Conservation (phyloP, 64 coral and sea anemone species). For the Stylophora pistillata region DNA sequence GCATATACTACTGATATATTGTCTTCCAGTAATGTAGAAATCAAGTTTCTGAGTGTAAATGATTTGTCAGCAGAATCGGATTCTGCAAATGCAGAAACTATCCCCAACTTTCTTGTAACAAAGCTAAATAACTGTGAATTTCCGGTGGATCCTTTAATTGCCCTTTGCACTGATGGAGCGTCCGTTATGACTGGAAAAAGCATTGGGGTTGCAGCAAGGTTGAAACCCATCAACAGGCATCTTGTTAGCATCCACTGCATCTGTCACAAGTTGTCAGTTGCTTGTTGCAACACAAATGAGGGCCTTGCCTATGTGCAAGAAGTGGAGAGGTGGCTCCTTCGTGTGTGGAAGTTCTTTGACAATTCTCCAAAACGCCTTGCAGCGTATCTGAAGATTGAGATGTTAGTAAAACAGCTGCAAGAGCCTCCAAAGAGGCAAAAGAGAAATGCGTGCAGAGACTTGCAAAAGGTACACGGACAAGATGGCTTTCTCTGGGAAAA, state of each 20-base stretch:
- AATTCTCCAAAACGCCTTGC: slow-evolving; percentile 26
- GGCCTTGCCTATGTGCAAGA: not conserved
- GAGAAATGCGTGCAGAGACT: slow-evolving; percentile 24
- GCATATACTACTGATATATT: too few relatives aligned
- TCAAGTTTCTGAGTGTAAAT: slow-evolving; percentile 3
- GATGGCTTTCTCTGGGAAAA: slow-evolving; percentile 37
- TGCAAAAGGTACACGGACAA: slow-evolving; percentile 20
- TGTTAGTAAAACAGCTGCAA: slow-evolving; percentile 36
- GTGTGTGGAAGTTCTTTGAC: slow-evolving; percentile 41
- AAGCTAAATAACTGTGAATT: slow-evolving; percentile 1
- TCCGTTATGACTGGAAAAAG: slow-evolving; percentile 53
- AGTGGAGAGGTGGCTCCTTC: slow-evolving; percentile 36
- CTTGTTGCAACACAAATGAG: slow-evolving; percentile 12
- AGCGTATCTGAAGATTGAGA: not conserved
- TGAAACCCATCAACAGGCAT: slow-evolving; percentile 15
- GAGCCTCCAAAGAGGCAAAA: slow-evolving; percentile 18
- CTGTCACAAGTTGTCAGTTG: slow-evolving; percentile 17
- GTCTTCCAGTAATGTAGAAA: slow-evolving; percentile 4
- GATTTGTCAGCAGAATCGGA: slow-evolving; percentile 23
- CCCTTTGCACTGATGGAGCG: slow-evolving; percentile 44
- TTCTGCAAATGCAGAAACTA: slow-evolving; percentile 42
- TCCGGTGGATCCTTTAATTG: not conserved
- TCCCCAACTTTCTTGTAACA: not conserved
- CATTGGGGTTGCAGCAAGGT: slow-evolving; percentile 30
- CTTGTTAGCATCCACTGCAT: slow-evolving; percentile 35